These are phyloP conservation scores for Colistium nudipinnis DNA, from an alignment of 2,113 vertebrate genomes.

Conservation along the genomic window DNA sequence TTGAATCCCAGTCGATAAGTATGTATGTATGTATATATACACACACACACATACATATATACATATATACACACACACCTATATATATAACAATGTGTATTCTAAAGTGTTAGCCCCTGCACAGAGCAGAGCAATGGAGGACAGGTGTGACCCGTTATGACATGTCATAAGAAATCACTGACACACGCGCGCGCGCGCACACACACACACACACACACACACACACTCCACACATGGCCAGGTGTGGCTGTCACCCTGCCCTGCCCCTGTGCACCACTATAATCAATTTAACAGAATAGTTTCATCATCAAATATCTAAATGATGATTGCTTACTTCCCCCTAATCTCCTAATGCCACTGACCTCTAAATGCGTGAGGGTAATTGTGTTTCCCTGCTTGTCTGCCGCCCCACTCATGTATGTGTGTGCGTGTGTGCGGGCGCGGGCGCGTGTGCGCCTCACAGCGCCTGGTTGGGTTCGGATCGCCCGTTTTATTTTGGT, in stretches of 20 bases:
- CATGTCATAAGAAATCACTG: constrained; percentile 43
- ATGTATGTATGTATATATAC: no score
- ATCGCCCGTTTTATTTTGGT: constrained; percentile 70
- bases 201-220: constrained; percentile 30
- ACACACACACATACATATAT: no score
- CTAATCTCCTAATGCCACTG: constrained; percentile 83
- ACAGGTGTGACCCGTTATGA: constrained; percentile 54
- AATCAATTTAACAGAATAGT: constrained; percentile 84
- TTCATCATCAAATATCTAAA: constrained; percentile 85
- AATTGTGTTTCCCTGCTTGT: constrained; percentile 72
- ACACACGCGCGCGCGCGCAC: constrained; percentile 26
- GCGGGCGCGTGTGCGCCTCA: constrained; percentile 51
- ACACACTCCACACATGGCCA: constrained; percentile 73
- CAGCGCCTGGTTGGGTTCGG: constrained; percentile 31
- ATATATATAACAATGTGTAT: no score
- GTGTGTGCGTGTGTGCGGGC: no score
- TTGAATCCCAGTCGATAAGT: no score
- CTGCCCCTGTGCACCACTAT: constrained; percentile 74
- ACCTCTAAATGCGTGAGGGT: constrained; percentile 72
- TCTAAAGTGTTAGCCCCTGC: background rate
- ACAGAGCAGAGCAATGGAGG: constrained; percentile 42
- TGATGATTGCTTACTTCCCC: constrained; percentile 82
- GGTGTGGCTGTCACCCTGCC: constrained; percentile 73
- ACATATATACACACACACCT: no score
- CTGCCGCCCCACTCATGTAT: constrained; percentile 35